Conservation (phyloP, 2,888 invertebrate genomes). For the Erebia palarica region DNA sequence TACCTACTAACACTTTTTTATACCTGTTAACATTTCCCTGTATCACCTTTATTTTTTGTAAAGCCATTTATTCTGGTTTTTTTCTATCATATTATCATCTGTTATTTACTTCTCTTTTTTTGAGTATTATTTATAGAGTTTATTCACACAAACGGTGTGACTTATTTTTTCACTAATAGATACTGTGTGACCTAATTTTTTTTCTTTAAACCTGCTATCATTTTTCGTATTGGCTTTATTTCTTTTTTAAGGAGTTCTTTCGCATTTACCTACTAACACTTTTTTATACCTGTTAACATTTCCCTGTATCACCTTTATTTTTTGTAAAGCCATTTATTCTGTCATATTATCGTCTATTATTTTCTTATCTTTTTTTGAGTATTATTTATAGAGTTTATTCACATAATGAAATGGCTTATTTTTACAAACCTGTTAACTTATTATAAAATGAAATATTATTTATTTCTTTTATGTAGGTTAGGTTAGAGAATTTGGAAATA, state of each 20-base stretch:
- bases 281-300: not conserved
- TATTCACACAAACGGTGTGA: no score
- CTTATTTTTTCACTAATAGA: slow-evolving; percentile 40
- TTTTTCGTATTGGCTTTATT: not conserved
- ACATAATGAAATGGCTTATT: not conserved
- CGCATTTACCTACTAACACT: not conserved
- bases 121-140: no score
- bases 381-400: not conserved
- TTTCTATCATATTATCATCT: no score
- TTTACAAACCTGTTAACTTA: not conserved
- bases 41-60: no score
- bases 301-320: no score
- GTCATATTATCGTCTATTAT: no score
- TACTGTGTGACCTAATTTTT: slow-evolving; percentile 47
- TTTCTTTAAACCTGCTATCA: not conserved
- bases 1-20: no score
- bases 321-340: no score
- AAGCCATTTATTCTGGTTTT: no score
- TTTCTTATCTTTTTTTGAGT: not conserved
- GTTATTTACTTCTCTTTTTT: no score
- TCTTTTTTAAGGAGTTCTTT: not conserved
- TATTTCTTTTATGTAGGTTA: not conserved
- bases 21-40: no score
- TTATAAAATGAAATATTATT: no score
- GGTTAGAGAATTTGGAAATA: not conserved